Percentiles rank a stretch among this genome's conserved stretches.
phyloP scores from a whole-genome alignment of 2,888 invertebrate genomes.

The Leucophora obtusa region DNA sequence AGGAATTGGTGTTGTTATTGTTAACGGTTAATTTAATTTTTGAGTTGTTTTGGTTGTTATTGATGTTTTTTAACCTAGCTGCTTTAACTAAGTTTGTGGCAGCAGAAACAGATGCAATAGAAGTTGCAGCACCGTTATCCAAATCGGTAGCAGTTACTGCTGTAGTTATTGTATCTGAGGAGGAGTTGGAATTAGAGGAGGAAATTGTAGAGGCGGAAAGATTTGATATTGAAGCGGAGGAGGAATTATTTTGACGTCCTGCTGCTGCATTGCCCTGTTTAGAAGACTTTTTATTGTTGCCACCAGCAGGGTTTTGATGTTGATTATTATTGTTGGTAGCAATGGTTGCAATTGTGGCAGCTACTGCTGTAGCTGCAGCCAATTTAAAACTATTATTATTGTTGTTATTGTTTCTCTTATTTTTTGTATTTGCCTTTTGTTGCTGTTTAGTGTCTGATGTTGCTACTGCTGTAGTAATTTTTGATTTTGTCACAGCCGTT shows the following conservation, averaged over 20 bases:
- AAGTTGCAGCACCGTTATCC: conserved; percentile 43
- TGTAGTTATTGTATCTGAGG: conserved; percentile 61
- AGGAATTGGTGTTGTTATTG: conserved; percentile 69
- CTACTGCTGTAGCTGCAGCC: conserved; percentile 63
- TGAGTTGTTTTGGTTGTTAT: conserved; percentile 57
- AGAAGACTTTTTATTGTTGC: conserved; percentile 51
- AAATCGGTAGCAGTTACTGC: conserved; percentile 61
- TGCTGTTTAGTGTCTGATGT: conserved; percentile 43
- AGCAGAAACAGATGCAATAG: conserved; percentile 41
- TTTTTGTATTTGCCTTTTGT: conserved; percentile 54
- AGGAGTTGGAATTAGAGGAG: conserved; percentile 45
- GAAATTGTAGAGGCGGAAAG: conserved; percentile 21
- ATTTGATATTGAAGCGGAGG: conserved; percentile 34
- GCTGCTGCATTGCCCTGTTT: conserved; percentile 57
- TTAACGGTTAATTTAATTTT: conserved; percentile 62
- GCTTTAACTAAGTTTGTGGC: conserved; percentile 62
- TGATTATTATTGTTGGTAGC: conserved; percentile 66
- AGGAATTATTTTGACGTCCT: conserved; percentile 52
- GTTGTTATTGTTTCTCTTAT: conserved; percentile 57
- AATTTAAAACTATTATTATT: conserved; percentile 66
- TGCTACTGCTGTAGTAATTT: conserved; percentile 35
- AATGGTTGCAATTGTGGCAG: conserved; percentile 65
- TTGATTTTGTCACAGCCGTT: conserved; percentile 69
- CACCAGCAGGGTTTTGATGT: conserved; percentile 35
- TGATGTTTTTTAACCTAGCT: conserved; percentile 57